Evolutionary conservation across 2,113 vertebrate genomes (phyloP), one percentile per base, ranked within the genome.

Genomic region (Lipotes vexillifer): DNA sequence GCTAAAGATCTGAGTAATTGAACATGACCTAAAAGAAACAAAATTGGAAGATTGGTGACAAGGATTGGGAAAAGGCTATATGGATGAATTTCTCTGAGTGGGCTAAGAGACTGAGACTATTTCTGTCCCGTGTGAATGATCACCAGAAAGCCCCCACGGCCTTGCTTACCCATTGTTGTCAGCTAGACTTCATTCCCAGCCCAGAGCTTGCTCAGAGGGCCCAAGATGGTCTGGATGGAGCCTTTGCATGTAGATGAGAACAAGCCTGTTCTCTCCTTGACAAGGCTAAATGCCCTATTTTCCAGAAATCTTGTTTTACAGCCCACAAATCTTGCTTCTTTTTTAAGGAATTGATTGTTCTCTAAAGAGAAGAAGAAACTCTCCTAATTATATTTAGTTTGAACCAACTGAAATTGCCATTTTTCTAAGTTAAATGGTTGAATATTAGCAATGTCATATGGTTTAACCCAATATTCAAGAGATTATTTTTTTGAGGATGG

Each of bases 321-420:
- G 41, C 61, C 52, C 68, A 91, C 18, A 66, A 69, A 55, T 2
- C 72, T 90, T 86, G 63, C n/a, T 93, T 94, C 68, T 88, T 94
- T 90, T 88, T 95, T 61, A 95, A 93, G 72, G 61, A 97, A 77
- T 84, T 63, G 18, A 69, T 84, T 93, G n/a, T 84, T 96, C 49
- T 88, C 88, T 65, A n/a, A 95, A 93, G 61, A 59, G 41, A 94
- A 49, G 49, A 72, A 88, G 91, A 93, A 91, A 78, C 29, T 74
- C 20, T 92, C 66, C 46, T 87, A 72, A 96, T 92, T 95, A 80
- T 87, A 96, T 95, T 95, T 93, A 94, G 29, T 78, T 96, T 92
- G 80, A 96, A 93, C 46, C 7, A 66, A n/a, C 85, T 57, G 61
- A 96, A 95, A 92, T 68, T 87, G 13, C 66, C 82, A 41, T 88